Conservation (phyloP, 2,888 invertebrate species). For the Acrocyrtus sp. region DNA sequence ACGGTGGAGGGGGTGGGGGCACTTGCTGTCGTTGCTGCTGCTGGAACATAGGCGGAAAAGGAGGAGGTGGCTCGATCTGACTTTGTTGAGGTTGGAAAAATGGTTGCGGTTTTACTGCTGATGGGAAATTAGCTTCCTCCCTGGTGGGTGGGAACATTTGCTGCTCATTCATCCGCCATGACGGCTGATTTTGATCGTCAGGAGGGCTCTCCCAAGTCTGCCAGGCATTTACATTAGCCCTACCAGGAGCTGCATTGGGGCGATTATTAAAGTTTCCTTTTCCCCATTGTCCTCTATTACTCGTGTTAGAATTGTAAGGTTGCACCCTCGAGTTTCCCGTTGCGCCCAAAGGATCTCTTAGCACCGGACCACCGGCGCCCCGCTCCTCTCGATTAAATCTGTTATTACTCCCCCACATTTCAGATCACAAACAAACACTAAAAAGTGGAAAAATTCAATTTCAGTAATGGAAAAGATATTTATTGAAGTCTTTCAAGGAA, state of each 20-base stretch:
- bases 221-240: too few relatives aligned
- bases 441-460: too few relatives aligned
- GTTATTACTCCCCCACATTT: conserved; percentile 9
- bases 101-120: neutral
- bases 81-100: neutral
- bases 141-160: neutral
- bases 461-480: too few relatives aligned
- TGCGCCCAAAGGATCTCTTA: conserved; percentile 16
- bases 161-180: neutral
- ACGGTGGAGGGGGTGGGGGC: too few relatives aligned
- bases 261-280: too few relatives aligned
- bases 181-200: too few relatives aligned
- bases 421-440: too few relatives aligned
- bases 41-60: neutral
- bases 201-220: too few relatives aligned
- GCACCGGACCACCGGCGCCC: conserved; percentile 13
- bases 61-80: neutral
- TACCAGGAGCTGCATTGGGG: too few relatives aligned
- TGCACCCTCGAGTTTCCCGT: neutral
- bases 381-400: conserved; percentile 15
- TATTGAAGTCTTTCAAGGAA: too few relatives aligned
- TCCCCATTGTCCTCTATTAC: too few relatives aligned
- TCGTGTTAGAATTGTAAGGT: conserved; percentile 16
- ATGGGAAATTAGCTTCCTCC: neutral
- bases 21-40: neutral